Evolutionary conservation across 2,797 vertebrate genomes (phyloP).

Genomic region (Microhierax caerulescens): DNA sequence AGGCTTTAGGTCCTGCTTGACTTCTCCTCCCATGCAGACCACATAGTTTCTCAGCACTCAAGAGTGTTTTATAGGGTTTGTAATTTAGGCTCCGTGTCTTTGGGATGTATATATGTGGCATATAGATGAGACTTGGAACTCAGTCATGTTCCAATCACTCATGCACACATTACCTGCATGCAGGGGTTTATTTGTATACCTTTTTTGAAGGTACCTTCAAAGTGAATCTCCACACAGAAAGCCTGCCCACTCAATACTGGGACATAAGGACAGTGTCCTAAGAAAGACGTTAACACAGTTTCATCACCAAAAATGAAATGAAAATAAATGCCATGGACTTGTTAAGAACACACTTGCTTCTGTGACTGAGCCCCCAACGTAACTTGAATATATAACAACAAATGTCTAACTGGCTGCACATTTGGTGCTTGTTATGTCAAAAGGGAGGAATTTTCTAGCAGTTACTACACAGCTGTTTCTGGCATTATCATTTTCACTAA

Average conservation of each 20-base stretch:
- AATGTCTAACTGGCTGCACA: neutral
- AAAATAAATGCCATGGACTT: neutral
- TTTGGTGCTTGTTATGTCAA: constrained; percentile 6
- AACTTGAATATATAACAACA: neutral
- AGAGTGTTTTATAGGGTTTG: neutral
- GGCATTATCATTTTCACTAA: neutral
- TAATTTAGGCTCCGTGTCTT: neutral
- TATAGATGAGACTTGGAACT: neutral
- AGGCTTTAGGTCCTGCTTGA: neutral
- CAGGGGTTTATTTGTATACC: neutral
- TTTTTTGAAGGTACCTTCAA: neutral
- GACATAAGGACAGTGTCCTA: neutral
- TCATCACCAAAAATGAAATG: neutral
- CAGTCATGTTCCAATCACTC: neutral
- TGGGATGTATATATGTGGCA: neutral
- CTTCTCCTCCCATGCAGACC: neutral
- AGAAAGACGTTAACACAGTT: neutral
- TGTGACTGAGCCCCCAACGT: neutral
- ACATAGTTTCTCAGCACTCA: neutral
- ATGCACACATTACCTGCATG: neutral
- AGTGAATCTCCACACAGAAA: neutral
- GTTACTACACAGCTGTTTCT: neutral
- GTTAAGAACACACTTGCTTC: neutral
- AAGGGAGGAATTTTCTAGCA: neutral
- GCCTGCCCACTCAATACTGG: neutral